phyloP scores from a whole-genome alignment of 2,113 vertebrate species.

The Embiotoca jacksoni region DNA sequence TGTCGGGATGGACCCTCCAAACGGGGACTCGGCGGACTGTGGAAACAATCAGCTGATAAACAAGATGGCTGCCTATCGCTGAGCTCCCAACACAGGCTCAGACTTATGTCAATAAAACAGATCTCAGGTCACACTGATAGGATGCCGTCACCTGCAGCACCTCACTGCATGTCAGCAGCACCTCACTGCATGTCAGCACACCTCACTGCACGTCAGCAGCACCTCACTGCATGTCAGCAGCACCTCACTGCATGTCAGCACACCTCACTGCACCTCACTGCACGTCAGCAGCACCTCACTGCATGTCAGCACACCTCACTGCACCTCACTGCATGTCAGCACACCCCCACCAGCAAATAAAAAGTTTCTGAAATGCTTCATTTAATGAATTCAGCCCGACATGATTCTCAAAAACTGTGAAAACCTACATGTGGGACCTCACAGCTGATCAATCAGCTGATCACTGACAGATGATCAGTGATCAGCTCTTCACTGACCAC shows the following conservation, averaged over 20 bases:
- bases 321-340: neutral
- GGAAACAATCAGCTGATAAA: neutral
- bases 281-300: no score
- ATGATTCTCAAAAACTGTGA: neutral
- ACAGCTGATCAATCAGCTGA: no score
- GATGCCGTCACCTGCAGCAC: neutral
- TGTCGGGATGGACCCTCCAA: no score
- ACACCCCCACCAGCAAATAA: neutral
- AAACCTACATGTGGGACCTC: no score
- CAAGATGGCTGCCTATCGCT: neutral
- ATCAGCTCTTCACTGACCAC: no score
- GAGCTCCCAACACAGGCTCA: neutral
- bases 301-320: no score
- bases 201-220: neutral
- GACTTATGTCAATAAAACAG: neutral
- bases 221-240: no score
- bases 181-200: neutral
- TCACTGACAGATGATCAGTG: no score
- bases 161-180: neutral
- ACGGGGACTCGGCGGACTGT: no score
- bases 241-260: no score
- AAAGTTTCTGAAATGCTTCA: neutral
- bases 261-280: no score
- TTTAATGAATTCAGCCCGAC: neutral
- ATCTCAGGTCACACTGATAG: neutral